These are phyloP conservation scores for Castor canadensis DNA, from an alignment of 2,113 vertebrate genomes.

Conservation along the genomic window DNA sequence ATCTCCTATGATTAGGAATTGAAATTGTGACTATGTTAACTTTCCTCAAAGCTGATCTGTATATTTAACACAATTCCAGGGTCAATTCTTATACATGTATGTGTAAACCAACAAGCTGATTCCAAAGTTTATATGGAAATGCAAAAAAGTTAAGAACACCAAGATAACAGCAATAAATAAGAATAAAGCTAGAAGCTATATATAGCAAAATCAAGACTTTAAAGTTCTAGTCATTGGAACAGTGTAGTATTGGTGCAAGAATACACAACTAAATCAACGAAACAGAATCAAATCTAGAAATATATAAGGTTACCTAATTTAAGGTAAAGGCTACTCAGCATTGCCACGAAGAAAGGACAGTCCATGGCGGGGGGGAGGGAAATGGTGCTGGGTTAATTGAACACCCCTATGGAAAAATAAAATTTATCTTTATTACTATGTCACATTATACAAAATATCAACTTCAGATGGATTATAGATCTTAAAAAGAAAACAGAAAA, in stretches of 20 bases:
- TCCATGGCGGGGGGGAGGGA: not conserved
- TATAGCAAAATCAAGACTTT: not conserved
- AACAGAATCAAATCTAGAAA: conserved; percentile 7
- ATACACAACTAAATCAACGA: not conserved
- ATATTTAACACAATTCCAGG: not conserved
- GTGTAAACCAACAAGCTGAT: not conserved
- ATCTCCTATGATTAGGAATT: not conserved
- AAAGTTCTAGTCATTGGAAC: not conserved
- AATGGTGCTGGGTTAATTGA: not conserved
- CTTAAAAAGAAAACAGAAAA: conserved; percentile 16
- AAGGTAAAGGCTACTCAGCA: not conserved
- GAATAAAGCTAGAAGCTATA: not conserved
- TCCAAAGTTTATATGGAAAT: not conserved
- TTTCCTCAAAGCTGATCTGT: not conserved
- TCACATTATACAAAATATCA: not conserved
- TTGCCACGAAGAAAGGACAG: not conserved
- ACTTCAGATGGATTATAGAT: not conserved
- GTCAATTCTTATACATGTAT: not conserved
- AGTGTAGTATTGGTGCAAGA: not conserved
- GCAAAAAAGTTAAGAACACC: not conserved
- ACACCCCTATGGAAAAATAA: not conserved
- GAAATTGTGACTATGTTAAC: not conserved
- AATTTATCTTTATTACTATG: not conserved
- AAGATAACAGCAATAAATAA: not conserved
- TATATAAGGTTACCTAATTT: not conserved